Base-by-base conservation (phyloP, 2,888 invertebrate genomes). In the Holacanthella duospinosa region DNA sequence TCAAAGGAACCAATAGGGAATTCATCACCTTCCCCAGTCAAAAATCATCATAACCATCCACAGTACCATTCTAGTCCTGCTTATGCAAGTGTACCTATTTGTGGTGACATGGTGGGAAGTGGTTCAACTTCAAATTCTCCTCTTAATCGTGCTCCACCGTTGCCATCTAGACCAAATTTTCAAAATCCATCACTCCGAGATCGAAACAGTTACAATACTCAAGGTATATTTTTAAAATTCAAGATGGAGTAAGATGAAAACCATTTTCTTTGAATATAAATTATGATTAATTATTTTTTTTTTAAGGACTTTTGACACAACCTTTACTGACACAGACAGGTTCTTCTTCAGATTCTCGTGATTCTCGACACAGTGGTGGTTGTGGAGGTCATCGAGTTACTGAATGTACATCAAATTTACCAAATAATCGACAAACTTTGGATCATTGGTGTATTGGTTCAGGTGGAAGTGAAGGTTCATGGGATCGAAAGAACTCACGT, bases 271-370 rank as follows among this genome's bases (percentile, higher is more conserved):
- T 21, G 25, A 26, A 27, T 25, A 24, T 55, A 55, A 27, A 9
- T 55, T 55, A 55, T 28, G 19, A 19, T 25, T 54, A n/a, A n/a
- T 28, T 55, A 4, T 9, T 4, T 25, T 25, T 48, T 55, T 27
- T 24, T 61, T 16, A 54, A 66, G 68, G 66, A 29, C 58, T 68
- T 55, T 63, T 68, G 36, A 68, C 66, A 56, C 67, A 68, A 55
- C 68, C 68, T 1, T 56, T 68, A 26, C 62, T 68, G 29, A 66
- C 68, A 43, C 68, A 68, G 55, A 68, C 68, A 21, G 68, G 66
- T 21, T 66, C 66, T 48, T 68, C 68, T 25, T 66, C 66, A 24
- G 67, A 68, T 61, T 68, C 67, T 26, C 53, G 67, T 27, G 67
- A 67, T 36, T 67, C 67, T 12, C 29, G 67, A 43, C 67, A 66